These are phyloP conservation scores for Athalia circularis DNA, from an alignment of 2,888 invertebrate genomes.

Conservation along the genomic window DNA sequence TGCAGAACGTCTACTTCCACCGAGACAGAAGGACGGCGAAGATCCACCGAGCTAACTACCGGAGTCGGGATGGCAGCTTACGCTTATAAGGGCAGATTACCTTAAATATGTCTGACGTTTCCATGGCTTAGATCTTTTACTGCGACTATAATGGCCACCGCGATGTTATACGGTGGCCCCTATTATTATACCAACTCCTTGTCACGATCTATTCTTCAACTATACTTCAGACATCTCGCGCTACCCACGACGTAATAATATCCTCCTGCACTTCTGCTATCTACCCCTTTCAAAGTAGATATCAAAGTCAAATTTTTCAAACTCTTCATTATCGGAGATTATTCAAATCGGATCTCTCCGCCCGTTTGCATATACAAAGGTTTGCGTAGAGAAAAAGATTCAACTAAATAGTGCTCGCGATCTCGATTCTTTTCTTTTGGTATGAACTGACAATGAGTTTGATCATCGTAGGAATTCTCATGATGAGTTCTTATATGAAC, in stretches of 20 bases:
- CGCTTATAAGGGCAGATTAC: constrained; percentile 49
- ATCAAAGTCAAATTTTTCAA: not conserved
- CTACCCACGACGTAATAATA: not conserved
- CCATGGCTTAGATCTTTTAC: constrained; percentile 44
- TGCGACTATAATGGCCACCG: constrained; percentile 40
- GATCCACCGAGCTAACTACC: constrained; percentile 47
- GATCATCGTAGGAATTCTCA: constrained; percentile 8
- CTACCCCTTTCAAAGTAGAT: not conserved
- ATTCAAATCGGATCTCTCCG: too few relatives aligned
- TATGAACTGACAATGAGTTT: constrained; percentile 19
- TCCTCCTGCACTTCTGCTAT: not conserved
- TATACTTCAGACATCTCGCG: constrained; percentile 16
- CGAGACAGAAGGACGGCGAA: constrained; percentile 45
- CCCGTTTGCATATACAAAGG: too few relatives aligned
- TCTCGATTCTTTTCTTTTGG: not conserved
- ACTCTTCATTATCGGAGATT: too few relatives aligned
- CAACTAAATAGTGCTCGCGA: too few relatives aligned
- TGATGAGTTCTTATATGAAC: not conserved
- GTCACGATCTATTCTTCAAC: constrained; percentile 39
- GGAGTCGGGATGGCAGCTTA: constrained; percentile 46
- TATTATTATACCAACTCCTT: constrained; percentile 33
- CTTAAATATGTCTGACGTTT: constrained; percentile 44
- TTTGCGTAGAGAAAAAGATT: too few relatives aligned
- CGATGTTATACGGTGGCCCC: constrained; percentile 33
- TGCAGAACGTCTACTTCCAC: constrained; percentile 1